Evolutionary conservation across 2,113 vertebrate genomes (phyloP).

Genomic region (Sinosuthora webbiana): DNA sequence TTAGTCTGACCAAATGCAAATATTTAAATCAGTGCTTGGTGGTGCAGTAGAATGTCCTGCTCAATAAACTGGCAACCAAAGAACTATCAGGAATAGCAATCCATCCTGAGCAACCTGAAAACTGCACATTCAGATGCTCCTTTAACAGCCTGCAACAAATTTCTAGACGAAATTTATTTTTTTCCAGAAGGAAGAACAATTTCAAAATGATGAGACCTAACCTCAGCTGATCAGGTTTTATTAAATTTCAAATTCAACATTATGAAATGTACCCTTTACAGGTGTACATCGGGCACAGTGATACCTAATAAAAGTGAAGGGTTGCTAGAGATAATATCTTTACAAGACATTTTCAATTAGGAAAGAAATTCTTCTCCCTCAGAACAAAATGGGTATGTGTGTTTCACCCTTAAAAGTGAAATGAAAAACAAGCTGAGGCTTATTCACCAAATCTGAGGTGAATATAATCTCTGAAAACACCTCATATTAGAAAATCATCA

Average conservation of each 20-base stretch:
- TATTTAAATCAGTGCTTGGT: background rate
- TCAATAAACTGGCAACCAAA: background rate
- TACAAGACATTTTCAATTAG: conserved; percentile 1
- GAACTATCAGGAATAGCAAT: background rate
- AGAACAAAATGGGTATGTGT: background rate
- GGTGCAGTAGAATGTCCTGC: background rate
- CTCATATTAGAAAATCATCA: background rate
- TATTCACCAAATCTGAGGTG: background rate
- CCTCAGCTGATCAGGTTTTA: background rate
- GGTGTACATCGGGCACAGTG: background rate
- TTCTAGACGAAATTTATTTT: background rate
- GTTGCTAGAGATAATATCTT: background rate
- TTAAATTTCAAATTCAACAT: background rate
- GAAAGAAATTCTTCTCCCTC: background rate
- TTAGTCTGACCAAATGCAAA: background rate
- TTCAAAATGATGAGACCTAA: background rate
- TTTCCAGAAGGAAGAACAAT: background rate
- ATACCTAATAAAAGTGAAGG: background rate
- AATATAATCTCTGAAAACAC: background rate
- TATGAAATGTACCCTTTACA: background rate
- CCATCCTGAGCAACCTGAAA: background rate
- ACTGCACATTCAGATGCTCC: background rate
- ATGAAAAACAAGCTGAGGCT: background rate
- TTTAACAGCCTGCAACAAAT: background rate
- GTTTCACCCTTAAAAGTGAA: background rate